Evolutionary conservation across 2,113 vertebrate species (phyloP), one percentile per base, ranked within the genome.

Genomic region (Fregata magnificens): DNA sequence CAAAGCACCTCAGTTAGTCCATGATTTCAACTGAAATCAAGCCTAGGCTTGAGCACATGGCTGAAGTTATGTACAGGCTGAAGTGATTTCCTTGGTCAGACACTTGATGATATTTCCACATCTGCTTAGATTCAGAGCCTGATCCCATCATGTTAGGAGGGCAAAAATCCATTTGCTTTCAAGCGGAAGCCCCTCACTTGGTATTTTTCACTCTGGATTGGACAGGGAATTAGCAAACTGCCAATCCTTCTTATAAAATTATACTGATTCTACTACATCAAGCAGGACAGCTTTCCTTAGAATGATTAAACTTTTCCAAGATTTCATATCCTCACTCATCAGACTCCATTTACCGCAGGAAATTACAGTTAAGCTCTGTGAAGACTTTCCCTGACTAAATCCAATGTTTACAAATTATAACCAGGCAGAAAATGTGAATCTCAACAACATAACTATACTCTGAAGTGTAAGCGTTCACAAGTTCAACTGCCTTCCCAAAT

Each of bases 281-380:
- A 93, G 45, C 3, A 3, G 50, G 70, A 91, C n/a, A 88, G 49
- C 32, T 73, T 94, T 88, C 52, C 45, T 71, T 49, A 70, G 56
- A 79, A 86, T 70, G 32, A 93, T 73, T 80, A 80, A 90, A 85
- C 65, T 95, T 96, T 93, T 88, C 93, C 89, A 94, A 55, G 72
- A 83, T 93, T 88, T 95, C 91, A 95, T 95, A 90, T 88, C 81
- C 76, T 95, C 90, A 77, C 69, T 87, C 94, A 80, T 90, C 82
- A 93, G 84, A 87, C 86, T 36, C 16, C 26, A 58, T 91, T 95
- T 93, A 81, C 80, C 16, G 8, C 81, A 95, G 82, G 65, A 96
- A 95, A 95, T 84, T 74, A 73, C 81, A 92, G 77, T 50, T 86
- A 87, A 90, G 70, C 83, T 94, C 36, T 58, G 73, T 28, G 42